Evolutionary conservation across 2,888 invertebrate species (phyloP).

Genomic region (Toxonevra muliebris): DNA sequence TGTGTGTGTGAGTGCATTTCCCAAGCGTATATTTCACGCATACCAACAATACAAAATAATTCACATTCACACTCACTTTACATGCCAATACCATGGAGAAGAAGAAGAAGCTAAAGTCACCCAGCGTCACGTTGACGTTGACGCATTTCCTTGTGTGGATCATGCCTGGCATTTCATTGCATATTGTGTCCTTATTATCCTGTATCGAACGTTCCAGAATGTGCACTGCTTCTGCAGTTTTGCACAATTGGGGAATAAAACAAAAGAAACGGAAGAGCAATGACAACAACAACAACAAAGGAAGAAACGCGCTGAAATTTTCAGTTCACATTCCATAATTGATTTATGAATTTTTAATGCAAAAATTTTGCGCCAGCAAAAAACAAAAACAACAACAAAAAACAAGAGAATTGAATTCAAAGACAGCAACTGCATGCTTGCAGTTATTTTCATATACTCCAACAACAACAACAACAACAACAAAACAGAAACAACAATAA

Average conservation of each 20-base stretch:
- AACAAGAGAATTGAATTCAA: conserved; percentile 17
- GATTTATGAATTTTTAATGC: conserved; percentile 64
- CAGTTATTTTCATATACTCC: no score
- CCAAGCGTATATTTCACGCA: conserved; percentile 57
- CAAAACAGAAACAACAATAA: conserved; percentile 37
- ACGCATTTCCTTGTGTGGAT: conserved; percentile 7
- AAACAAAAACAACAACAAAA: conserved; percentile 21
- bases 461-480: conserved; percentile 15
- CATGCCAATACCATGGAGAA: no score
- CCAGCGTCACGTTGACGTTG: neutral
- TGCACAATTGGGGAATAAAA: neutral
- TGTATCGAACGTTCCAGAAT: conserved; percentile 7
- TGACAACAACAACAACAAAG: conserved; percentile 43
- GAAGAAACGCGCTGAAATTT: conserved; percentile 38
- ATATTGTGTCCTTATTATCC: conserved; percentile 17
- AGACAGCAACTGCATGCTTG: conserved; percentile 7
- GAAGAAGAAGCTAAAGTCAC: no score
- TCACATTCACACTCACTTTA: conserved; percentile 46
- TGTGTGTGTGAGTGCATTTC: conserved; percentile 20
- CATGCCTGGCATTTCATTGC: neutral
- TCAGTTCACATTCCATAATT: conserved; percentile 63
- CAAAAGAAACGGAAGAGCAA: neutral
- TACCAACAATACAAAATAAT: conserved; percentile 46
- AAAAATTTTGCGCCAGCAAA: conserved; percentile 46
- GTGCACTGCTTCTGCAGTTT: neutral